These are phyloP conservation scores for Ochotona curzoniae DNA, from an alignment of 2,113 vertebrate genomes.

Conservation along the genomic window DNA sequence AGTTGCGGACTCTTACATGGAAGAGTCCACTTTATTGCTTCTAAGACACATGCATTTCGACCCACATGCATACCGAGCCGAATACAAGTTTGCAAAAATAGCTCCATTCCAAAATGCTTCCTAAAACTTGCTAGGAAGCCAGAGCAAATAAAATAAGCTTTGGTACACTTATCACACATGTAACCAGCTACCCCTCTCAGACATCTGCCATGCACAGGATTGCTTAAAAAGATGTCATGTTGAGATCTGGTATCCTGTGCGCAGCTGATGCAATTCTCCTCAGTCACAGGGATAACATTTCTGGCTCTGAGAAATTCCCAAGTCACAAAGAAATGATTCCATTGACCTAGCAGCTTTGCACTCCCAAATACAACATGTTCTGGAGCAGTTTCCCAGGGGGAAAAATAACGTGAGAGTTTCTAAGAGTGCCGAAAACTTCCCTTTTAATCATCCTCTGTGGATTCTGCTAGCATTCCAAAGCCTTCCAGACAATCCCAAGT, in stretches of 20 bases:
- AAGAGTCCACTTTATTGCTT: neutral
- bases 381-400: conserved; percentile 74
- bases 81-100: neutral
- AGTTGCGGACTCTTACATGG: neutral
- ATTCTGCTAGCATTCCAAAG: conserved; percentile 75
- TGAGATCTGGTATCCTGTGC: conserved; percentile 73
- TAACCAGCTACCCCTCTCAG: neutral
- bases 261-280: conserved; percentile 74
- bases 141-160: neutral
- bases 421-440: conserved; percentile 65
- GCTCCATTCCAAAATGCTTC: neutral
- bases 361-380: conserved; percentile 77
- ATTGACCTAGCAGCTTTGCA: conserved; percentile 55
- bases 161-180: neutral
- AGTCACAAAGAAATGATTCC: conserved; percentile 76
- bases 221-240: conserved; percentile 65
- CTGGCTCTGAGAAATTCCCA: conserved; percentile 70
- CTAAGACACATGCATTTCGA: neutral
- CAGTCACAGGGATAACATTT: conserved; percentile 73
- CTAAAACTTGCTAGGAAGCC: conserved; percentile 19
- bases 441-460: conserved; percentile 71
- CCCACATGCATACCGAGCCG: neutral
- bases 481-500: conserved; percentile 72
- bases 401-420: conserved; percentile 76
- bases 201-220: conserved; percentile 56